Evolutionary conservation across 2,888 invertebrate genomes (phyloP), one percentile per base, ranked within the genome.

Genomic region (Eristalis arbustorum): DNA sequence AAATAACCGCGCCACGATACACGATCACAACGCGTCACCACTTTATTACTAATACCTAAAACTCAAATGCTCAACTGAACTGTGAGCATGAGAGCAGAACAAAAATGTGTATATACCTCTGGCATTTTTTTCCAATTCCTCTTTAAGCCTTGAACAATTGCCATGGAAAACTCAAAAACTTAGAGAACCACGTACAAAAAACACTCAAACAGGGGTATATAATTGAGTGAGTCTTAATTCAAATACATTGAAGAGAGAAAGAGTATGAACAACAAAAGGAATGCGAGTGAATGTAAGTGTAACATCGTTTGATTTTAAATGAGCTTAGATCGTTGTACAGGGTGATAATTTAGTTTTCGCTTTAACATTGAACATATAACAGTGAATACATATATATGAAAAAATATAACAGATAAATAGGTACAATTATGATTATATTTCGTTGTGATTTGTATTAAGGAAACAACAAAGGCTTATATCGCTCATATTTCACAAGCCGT

Each of bases 1-100:
- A 85, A 77, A 77, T 57, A 62, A 64, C 84, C 81, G 88, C 89
- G 90, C 88, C 89, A 74, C 88, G n/a, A 6, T 25, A 63, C 18
- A 67, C 82, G 56, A 82, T 77, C 82, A 64, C 18, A 63, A 82
- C 82, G 83, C 87, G 83, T 87, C 87, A 87, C 87, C 62, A 49
- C n/a, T 18, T 18, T 49, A 18, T 49, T 37, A 2, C 13, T 37
- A 13, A 37, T 13, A 83, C 73, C 74, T 78, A 74, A 78, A 73
- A 83, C 79, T 83, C 87, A 83, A 88, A 79, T 84, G 79, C 49
- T 49, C 18, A 49, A 49, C 49, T 18, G 18, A 49, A 8, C n/a
- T 8, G 8, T 18, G 8, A 18, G 18, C 49, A 49, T 18, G 3
- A 3, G 75, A 71, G 14, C 34, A 10, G 13, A 78, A 68, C 63